Conservation (phyloP, 2,113 vertebrate genomes). For the Myxocyprinus asiaticus region DNA sequence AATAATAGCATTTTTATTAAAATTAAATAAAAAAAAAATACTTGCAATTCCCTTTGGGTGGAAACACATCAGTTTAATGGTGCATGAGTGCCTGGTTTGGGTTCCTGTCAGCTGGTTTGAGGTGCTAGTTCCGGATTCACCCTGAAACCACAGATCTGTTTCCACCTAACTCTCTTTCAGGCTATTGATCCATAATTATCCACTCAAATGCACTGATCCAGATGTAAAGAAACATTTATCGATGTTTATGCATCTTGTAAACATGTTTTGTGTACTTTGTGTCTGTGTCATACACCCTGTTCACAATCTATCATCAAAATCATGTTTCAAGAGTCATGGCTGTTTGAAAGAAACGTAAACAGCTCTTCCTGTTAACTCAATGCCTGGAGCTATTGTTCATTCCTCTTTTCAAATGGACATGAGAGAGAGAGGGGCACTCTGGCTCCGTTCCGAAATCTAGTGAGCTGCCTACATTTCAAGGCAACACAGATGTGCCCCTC, state of each 20-base stretch:
- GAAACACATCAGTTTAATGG: background rate
- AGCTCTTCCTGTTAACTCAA: background rate
- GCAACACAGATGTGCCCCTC: no score
- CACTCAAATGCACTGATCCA: background rate
- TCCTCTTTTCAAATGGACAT: background rate
- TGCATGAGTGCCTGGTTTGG: conserved; percentile 31
- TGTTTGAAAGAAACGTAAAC: background rate
- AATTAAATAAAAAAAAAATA: no score
- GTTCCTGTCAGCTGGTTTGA: conserved; percentile 33
- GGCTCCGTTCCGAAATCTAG: background rate
- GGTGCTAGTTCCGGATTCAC: conserved; percentile 9
- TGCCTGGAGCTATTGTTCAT: conserved; percentile 1
- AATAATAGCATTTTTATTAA: no score
- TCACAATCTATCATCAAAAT: conserved; percentile 8
- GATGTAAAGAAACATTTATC: background rate
- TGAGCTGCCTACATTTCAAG: background rate
- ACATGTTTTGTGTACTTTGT: conserved; percentile 21
- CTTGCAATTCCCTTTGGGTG: background rate
- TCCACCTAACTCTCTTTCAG: background rate
- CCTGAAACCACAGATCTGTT: conserved; percentile 1
- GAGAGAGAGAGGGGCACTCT: background rate
- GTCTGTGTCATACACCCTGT: background rate
- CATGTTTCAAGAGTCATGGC: background rate
- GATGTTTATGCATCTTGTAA: conserved; percentile 18
- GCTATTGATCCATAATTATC: background rate